These are phyloP conservation scores for Nemopilema nomurai DNA, from an alignment of 30 jellyfish, hydroid and myxozoan species.

Conservation along the genomic window DNA sequence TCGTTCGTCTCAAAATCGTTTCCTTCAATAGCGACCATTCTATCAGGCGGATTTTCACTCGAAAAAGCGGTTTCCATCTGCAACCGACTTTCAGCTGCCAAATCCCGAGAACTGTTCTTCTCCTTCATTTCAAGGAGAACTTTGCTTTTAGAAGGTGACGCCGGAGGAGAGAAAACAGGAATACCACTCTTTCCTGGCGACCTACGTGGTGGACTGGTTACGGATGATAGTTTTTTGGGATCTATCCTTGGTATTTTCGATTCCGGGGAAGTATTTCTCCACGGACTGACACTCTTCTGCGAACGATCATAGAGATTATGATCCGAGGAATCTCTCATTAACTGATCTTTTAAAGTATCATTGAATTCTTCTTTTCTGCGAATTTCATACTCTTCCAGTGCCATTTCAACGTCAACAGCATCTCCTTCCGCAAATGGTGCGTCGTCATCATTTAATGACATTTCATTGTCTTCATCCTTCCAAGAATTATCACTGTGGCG, in stretches of 20 bases:
- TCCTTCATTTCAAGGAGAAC: conserved; percentile 7
- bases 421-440: conserved; percentile 5
- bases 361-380: conserved; percentile 11
- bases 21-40: not conserved
- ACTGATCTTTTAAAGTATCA: conserved; percentile 9
- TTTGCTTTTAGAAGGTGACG: conserved; percentile 5
- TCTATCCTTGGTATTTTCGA: conserved; percentile 30
- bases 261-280: not conserved
- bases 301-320: not conserved
- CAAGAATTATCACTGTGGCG: conserved; percentile 4
- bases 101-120: not conserved
- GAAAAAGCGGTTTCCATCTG: conserved; percentile 24
- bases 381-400: conserved; percentile 37
- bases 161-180: conserved; percentile 28
- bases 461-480: conserved; percentile 24
- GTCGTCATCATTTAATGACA: not conserved
- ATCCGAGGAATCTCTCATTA: not conserved
- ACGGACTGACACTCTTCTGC: not conserved
- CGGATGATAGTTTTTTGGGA: not conserved
- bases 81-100: not conserved
- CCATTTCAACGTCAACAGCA: conserved; percentile 4
- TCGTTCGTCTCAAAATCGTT: not conserved
- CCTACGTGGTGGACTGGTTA: conserved; percentile 30
- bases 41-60: not conserved
- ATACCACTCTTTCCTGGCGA: conserved; percentile 30